Conservation (phyloP, 2,888 invertebrate species). For the Tupiocoris notatus region DNA sequence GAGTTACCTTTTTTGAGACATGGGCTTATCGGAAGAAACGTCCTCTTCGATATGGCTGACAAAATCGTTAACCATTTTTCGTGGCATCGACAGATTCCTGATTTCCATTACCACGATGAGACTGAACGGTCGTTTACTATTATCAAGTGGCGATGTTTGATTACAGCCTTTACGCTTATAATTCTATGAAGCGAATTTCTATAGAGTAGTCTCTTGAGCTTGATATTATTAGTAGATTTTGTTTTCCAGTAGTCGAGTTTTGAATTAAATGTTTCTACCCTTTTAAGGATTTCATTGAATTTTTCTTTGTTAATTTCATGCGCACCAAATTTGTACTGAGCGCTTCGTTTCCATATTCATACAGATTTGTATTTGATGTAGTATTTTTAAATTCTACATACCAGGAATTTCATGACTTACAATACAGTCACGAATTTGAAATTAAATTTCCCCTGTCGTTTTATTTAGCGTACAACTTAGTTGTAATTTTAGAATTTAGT, state of each 20-base stretch:
- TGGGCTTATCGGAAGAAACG: neutral
- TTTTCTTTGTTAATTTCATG: too few relatives aligned
- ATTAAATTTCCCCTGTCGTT: too few relatives aligned
- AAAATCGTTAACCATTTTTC: neutral
- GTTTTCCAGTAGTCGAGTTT: neutral
- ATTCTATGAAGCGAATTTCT: neutral
- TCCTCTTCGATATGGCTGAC: neutral
- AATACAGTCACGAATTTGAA: neutral
- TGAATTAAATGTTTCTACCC: neutral
- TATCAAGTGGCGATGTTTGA: neutral
- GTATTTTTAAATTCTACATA: too few relatives aligned
- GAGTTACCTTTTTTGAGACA: neutral
- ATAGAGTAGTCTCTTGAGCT: conserved; percentile 3
- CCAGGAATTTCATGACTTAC: too few relatives aligned
- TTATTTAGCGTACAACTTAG: neutral
- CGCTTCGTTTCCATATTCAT: too few relatives aligned
- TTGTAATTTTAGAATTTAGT: neutral
- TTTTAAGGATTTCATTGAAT: too few relatives aligned
- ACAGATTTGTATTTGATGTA: too few relatives aligned
- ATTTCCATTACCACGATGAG: conserved; percentile 33
- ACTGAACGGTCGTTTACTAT: conserved; percentile 28
- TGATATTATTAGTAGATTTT: neutral
- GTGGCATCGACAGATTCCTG: neutral
- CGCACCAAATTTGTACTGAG: too few relatives aligned
- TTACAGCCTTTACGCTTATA: neutral